Conservation (phyloP, 1,140 invertebrate genomes). For the Ptiloglossa arizonensis region DNA sequence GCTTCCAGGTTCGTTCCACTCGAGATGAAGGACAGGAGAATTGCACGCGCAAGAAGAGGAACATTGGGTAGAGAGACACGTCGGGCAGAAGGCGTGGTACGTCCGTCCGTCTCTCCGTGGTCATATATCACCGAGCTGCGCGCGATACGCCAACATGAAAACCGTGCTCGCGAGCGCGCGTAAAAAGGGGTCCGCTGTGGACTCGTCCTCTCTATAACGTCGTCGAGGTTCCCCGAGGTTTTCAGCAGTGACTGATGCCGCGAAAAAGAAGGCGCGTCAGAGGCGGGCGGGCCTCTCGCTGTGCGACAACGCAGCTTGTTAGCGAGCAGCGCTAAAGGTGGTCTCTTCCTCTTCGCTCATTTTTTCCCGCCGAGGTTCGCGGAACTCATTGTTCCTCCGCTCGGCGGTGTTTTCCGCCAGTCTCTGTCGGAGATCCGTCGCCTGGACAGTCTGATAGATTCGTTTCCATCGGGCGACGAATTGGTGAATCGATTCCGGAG, state of each 20-base stretch:
- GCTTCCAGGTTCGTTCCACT: not conserved
- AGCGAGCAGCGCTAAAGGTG: conserved; percentile 64
- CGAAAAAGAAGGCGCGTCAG: conserved; percentile 36
- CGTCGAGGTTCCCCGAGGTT: conserved; percentile 35
- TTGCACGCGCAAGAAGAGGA: not conserved
- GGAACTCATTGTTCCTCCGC: conserved; percentile 7
- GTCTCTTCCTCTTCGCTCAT: conserved; percentile 36
- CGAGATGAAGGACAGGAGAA: not conserved
- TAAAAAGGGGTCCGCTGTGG: conserved; percentile 30
- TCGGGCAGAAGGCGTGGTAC: conserved; percentile 49
- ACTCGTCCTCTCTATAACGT: conserved; percentile 27
- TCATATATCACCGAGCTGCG: conserved; percentile 55
- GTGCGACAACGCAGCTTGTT: conserved; percentile 69
- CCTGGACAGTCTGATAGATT: not conserved
- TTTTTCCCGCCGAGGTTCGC: conserved; percentile 13
- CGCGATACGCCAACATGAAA: conserved; percentile 39
- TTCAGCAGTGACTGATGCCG: conserved; percentile 60
- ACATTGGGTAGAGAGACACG: conserved; percentile 32
- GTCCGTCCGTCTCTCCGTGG: conserved; percentile 29
- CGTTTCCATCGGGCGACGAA: not conserved
- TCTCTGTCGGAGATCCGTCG: not conserved
- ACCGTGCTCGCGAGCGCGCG: conserved; percentile 15
- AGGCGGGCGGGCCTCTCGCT: conserved; percentile 65
- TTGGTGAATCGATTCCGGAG: too few species aligned
- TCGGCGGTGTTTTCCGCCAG: not conserved